A percentile compares a stretch with the other conserved stretches of the same genome.
Evolutionary conservation across 2,797 vertebrate species (phyloP).

Genomic region (Pangasius krempfi): DNA sequence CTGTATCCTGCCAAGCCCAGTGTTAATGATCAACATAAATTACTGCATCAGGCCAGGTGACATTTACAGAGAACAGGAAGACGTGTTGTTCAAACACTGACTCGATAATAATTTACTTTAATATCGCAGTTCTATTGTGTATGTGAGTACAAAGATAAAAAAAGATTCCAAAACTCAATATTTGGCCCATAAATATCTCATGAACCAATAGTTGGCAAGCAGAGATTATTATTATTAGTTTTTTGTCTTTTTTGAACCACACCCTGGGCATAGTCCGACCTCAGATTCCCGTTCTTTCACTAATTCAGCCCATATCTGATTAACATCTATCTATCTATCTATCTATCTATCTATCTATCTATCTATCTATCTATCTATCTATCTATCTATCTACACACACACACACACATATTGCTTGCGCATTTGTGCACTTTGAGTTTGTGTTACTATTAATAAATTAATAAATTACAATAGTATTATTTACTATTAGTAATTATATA

Average conservation of each 20-base stretch:
- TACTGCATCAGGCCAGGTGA: not conserved
- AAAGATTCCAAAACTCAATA: not conserved
- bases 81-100: not conserved
- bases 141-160: not conserved
- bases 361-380: no score
- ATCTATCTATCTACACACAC: no score
- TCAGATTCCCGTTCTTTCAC: not conserved
- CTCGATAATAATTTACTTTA: not conserved
- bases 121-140: not conserved
- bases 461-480: no score
- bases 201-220: not conserved
- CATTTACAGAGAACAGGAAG: slow-evolving; percentile 8
- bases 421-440: no score
- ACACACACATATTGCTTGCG: no score
- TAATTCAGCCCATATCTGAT: not conserved
- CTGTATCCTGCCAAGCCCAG: slow-evolving; percentile 34
- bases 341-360: no score
- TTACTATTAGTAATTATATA: no score
- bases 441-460: no score
- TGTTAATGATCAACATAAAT: slow-evolving; percentile 37
- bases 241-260: not conserved
- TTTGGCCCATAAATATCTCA: not conserved
- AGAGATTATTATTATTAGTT: not conserved
- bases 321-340: no score
- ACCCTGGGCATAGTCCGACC: not conserved